Conservation (phyloP, 1,140 invertebrate genomes). For the Choristoneura fumiferana region DNA sequence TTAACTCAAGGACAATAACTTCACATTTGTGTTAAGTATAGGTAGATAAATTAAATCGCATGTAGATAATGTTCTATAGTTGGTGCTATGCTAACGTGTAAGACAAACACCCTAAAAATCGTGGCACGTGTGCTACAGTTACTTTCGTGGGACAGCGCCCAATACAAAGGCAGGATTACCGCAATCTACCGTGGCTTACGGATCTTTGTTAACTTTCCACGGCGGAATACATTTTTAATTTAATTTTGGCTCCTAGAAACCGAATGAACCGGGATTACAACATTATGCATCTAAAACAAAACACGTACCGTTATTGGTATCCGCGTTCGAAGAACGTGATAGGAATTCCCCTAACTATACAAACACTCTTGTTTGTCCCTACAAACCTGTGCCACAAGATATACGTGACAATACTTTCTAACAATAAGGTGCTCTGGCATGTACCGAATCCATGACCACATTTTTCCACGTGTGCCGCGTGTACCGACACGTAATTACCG, state of each 20-base stretch:
- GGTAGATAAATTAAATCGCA: too few relatives aligned
- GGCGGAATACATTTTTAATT: constrained; percentile 5
- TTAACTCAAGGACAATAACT: too few relatives aligned
- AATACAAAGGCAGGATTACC: constrained; percentile 12
- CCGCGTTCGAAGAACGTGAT: constrained; percentile 37
- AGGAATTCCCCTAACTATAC: constrained; percentile 32
- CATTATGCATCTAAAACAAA: constrained; percentile 41
- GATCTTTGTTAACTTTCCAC: constrained; percentile 12
- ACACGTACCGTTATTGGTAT: constrained; percentile 43
- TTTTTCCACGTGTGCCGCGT: background rate
- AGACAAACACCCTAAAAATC: background rate
- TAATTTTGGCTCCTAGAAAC: constrained; percentile 2
- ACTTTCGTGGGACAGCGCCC: background rate
- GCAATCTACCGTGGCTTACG: constrained; percentile 14
- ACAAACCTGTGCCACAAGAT: constrained; percentile 39
- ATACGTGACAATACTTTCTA: constrained; percentile 40
- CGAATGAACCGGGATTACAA: constrained; percentile 22
- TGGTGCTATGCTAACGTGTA: background rate
- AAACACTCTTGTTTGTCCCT: constrained; percentile 28
- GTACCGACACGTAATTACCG: background rate
- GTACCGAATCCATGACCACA: background rate
- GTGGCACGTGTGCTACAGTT: background rate
- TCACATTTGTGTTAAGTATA: too few relatives aligned
- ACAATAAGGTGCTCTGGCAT: constrained; percentile 24
- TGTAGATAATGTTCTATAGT: too few relatives aligned